These are phyloP conservation scores for Sebastes wilsoni DNA, from an alignment of 2,797 vertebrate genomes.

Conservation along the genomic window DNA sequence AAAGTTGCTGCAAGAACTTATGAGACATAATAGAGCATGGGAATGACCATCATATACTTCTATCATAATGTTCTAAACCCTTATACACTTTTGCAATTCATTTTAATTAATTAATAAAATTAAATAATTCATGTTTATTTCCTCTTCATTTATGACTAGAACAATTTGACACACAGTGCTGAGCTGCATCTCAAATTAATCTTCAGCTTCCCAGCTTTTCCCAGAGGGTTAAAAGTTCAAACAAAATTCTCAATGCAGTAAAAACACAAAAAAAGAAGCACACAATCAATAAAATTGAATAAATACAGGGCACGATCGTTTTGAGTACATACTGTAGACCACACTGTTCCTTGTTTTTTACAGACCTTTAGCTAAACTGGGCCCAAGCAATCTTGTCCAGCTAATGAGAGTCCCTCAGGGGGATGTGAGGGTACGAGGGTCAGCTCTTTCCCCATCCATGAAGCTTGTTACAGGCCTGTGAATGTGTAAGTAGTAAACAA, in stretches of 20 bases:
- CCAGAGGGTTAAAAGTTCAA: background rate
- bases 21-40: too few relatives aligned
- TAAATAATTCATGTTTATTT: too few relatives aligned
- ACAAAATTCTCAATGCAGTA: background rate
- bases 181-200: too few relatives aligned
- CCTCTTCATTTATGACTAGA: too few relatives aligned
- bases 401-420: constrained; percentile 43
- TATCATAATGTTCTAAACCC: too few relatives aligned
- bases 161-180: too few relatives aligned
- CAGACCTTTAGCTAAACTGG: background rate
- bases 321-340: background rate
- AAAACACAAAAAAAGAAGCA: background rate
- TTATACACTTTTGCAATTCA: too few relatives aligned
- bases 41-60: too few relatives aligned
- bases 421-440: constrained; percentile 11
- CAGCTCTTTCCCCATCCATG: constrained; percentile 31
- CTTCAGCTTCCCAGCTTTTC: too few relatives aligned
- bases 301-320: background rate
- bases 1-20: too few relatives aligned
- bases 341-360: constrained; percentile 1
- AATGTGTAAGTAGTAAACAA: constrained; percentile 53
- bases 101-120: too few relatives aligned
- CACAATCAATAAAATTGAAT: background rate
- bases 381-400: background rate
- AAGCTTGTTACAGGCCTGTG: constrained; percentile 42